Percentiles rank a stretch among this genome's conserved stretches.
phyloP scores from a whole-genome alignment of 2,888 invertebrate genomes.

The Branchipolynoe longqiensis region DNA sequence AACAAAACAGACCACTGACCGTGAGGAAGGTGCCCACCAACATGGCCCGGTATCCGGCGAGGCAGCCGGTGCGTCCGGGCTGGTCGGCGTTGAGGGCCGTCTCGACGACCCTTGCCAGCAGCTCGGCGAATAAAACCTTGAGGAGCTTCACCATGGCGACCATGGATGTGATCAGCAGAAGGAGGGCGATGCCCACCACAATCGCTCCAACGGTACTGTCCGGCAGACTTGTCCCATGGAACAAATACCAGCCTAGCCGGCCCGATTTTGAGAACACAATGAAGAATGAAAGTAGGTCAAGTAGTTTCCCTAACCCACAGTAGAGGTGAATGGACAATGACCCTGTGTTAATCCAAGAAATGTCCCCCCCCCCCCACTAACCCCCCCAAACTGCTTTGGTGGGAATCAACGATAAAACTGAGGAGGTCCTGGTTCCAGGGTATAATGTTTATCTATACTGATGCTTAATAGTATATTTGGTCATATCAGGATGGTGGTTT shows the following conservation, averaged over 20 bases:
- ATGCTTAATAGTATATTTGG: too few species aligned
- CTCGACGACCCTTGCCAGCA: neutral
- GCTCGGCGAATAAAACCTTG: neutral
- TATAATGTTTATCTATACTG: too few species aligned
- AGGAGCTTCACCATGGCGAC: neutral
- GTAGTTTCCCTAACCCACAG: too few species aligned
- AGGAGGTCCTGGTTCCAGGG: too few species aligned
- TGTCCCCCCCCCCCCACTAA: too few species aligned
- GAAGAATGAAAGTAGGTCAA: too few species aligned
- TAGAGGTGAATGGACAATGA: too few species aligned
- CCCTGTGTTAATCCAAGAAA: too few species aligned
- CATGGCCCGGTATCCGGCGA: neutral
- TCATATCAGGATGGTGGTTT: too few species aligned
- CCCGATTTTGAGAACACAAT: too few species aligned
- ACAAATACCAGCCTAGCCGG: neutral
- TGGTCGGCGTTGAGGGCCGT: slow-evolving; percentile 3
- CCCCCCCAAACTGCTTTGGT: too few species aligned
- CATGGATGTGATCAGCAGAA: neutral
- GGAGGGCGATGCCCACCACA: neutral
- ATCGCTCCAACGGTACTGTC: neutral
- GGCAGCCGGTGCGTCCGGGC: neutral
- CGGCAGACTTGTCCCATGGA: neutral
- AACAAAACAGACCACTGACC: neutral
- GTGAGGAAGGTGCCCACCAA: neutral
- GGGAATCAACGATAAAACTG: too few species aligned